phyloP scores from a whole-genome alignment of 2,113 vertebrate species.

The Silurus meridionalis region DNA sequence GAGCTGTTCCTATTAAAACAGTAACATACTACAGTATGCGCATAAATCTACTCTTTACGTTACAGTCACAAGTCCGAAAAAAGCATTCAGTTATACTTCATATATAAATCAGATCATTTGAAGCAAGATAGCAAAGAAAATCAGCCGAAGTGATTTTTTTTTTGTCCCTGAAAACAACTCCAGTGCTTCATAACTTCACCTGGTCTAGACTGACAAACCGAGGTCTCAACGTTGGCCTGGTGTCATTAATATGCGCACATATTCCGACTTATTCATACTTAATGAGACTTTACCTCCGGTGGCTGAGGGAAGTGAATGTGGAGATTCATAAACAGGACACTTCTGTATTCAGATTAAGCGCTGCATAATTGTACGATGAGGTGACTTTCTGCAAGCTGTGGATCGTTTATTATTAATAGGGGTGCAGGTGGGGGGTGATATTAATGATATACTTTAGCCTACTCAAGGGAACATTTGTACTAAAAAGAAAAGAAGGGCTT shows the following conservation, averaged over 20 bases:
- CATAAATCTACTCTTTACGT: background rate
- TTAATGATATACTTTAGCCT: conserved; percentile 2
- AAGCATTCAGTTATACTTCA: too few relatives aligned
- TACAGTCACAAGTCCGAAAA: background rate
- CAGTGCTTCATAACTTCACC: background rate
- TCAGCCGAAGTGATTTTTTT: too few relatives aligned
- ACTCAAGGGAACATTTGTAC: background rate
- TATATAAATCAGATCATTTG: too few relatives aligned
- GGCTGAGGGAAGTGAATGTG: background rate
- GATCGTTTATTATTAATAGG: conserved; percentile 3
- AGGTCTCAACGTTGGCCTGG: background rate
- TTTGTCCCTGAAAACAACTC: background rate
- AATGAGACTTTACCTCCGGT: background rate
- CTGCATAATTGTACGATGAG: conserved; percentile 1
- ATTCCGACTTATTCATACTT: conserved; percentile 48
- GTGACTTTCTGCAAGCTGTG: conserved; percentile 11
- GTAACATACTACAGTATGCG: background rate
- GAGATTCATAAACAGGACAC: conserved; percentile 14
- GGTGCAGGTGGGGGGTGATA: background rate
- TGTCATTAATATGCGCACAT: conserved; percentile 55
- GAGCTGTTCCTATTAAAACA: background rate
- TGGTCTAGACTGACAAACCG: background rate
- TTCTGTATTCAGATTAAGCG: background rate
- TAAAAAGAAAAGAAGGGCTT: background rate
- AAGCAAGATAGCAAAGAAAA: too few relatives aligned